A percentile compares a stretch with the other conserved stretches of the same genome.
Conservation (phyloP, 2,888 invertebrate genomes). For the Willowsia nigromaculata region DNA sequence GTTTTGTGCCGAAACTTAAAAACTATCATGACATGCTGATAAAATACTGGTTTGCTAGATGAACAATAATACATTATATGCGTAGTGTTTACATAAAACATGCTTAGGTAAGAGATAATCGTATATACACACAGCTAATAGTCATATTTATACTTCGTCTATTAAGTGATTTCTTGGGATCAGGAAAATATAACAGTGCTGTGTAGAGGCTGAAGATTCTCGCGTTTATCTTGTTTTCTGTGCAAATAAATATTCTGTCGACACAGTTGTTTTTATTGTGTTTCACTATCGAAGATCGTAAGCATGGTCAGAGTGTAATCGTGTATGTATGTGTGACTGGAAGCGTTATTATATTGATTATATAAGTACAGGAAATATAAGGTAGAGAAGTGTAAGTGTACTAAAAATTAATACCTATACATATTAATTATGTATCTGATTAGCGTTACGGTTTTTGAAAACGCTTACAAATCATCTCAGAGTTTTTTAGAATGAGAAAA, state of each 20-base stretch:
- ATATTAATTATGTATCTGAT: conserved; percentile 31
- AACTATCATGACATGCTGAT: conserved; percentile 17
- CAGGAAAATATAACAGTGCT: conserved; percentile 70
- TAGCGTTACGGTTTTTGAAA: conserved; percentile 62
- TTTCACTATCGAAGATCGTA: not conserved
- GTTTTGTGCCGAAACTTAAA: conserved; percentile 54
- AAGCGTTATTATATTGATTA: not conserved
- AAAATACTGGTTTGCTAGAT: conserved; percentile 5
- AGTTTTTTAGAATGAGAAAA: conserved; percentile 54
- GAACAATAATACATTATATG: not conserved
- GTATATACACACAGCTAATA: not conserved
- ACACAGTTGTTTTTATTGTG: conserved; percentile 17
- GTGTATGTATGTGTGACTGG: conserved; percentile 11
- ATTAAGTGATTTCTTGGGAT: conserved; percentile 69
- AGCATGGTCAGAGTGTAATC: not conserved
- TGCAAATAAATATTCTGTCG: conserved; percentile 11
- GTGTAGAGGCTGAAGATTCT: conserved; percentile 65
- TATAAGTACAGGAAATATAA: not conserved
- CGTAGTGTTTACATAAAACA: not conserved
- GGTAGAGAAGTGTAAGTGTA: not conserved
- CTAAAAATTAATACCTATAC: conserved; percentile 10
- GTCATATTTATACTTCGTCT: conserved; percentile 30
- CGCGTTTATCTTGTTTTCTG: not conserved
- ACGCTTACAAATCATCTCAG: conserved; percentile 68
- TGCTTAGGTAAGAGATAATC: not conserved